Evolutionary conservation across 2,797 vertebrate species (phyloP), one percentile per base, ranked within the genome.

Genomic region (Pteropus rufus): DNA sequence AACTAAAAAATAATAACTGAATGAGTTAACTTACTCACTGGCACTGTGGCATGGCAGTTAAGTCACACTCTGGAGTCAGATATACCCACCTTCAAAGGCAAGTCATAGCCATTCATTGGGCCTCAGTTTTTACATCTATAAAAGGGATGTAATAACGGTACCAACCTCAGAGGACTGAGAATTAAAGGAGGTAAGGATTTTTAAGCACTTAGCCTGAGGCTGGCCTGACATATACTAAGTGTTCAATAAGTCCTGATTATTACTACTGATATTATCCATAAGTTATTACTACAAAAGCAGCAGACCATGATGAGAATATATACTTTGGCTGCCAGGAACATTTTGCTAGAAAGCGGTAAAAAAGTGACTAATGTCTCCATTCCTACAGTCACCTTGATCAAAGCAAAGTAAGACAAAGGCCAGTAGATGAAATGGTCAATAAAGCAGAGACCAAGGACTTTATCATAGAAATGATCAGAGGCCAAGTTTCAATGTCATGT

Each of bases 291-390:
- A 60, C 46, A 88, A 80, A 95, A 69, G 29, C 29, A 93, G 46
- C 26, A 95, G 49, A 58, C 31, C 12, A 21, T 62, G 14, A 44
- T 46, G 8, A 89, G 36, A 96, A 62, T 52, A 73, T 1, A 56
- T 49, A 76, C 7, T 15, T 79, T 64, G 39, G 39, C 29, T 84
- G 2, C 34, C 92, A 52, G 56, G 8, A 12, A 76, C 21, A 36
- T 67, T 93, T 81, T 90, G 95, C 75, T 90, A 80, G 39, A 67
- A 84, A 82, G 10, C 58, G 24, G 14, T 73, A 29, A 88, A 88
- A 44, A 56, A 70, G 12, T 73, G 54, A 72, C 67, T 41, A 62
- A 83, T 46, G 11, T 73, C 72, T 93, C 46, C 29, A 75, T 69
- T 93, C 18, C 18, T 44, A 93, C 23, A 75, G 14, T 81, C 23